Base-by-base conservation (phyloP, 2,888 invertebrate species). In the Thereva unica region DNA sequence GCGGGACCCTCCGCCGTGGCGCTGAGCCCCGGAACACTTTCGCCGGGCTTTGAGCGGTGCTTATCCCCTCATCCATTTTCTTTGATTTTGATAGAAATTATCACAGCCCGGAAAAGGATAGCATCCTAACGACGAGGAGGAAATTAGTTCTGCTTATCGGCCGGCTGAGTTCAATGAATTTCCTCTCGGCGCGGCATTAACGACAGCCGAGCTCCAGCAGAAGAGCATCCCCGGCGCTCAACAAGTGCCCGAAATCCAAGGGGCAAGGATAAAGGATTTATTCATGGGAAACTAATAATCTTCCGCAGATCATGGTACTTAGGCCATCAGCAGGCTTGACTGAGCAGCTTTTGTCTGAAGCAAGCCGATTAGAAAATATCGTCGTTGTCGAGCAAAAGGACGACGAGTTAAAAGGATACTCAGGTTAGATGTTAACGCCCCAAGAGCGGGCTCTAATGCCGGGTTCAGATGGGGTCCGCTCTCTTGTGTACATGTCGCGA, bases 211-310 rank as follows among this genome's bases (percentile, higher is more conserved):
- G 54, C 54, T 45, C 35, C 38, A 45, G 10, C 12, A 23, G 7
- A 45, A 38, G 38, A 54, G 44, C 53, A 47, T 55, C 37, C 40
- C 44, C 47, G 38, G 9, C 38, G 54, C 42, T 53, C 64, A 64
- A 64, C 64, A 64, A 64, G 64, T 64, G 63, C 52, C 34, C 6
- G 10, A 3, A 41, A 34, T 42, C 42, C 23, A 49, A 61, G 61
- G 61, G 61, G 49, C 40, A 40, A 53, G 44, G 45, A 64, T 53
- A 64, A 64, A 64, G 64, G 64, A 64, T 55, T 64, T 64, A 45
- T 64, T 64, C 64, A 64, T 64, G 64, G 54, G 64, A 64, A 64
- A 64, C 64, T 54, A 64, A 64, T 64, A 64, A 64, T 64, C 64
- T 64, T 64, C 64, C 55, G 64, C 47, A 55, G 54, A 54, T 54